Base-by-base conservation (phyloP, 2,113 vertebrate species). In the Cyphotilapia sp. region DNA sequence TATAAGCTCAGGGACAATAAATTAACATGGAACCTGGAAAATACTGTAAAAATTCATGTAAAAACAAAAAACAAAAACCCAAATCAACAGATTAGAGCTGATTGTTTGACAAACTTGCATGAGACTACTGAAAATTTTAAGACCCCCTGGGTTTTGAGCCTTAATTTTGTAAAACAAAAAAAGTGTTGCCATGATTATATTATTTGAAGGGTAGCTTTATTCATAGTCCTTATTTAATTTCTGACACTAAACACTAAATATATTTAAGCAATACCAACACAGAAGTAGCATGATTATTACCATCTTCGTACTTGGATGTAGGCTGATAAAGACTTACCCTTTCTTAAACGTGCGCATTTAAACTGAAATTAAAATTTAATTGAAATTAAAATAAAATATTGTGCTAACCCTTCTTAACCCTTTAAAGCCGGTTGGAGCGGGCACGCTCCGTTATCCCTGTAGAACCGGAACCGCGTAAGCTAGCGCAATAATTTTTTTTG, bases 341-440 rank as follows among this genome's bases (percentile, higher is more conserved):
- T 0, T 71, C n/a, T 40, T 71, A 66, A 5, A 1, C 2, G 4
- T 24, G 11, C 5, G 0, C 19, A 40, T 9, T 71, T 40, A 40
- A 3, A 71, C n/a, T 40, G 11, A 71, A 71, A 40, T 71, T 69
- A 22, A 69, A 69, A 40, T 38, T 1, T 63, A 11, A 63, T 63
- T 19, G 9, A 63, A 63, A 19, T 63, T 3, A 38, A 66, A 66
- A 66, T n/a, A 71, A 71, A 71, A 71, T 40, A 69, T 40, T 71
- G 38, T 9, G n/a, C 22, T 71, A 45, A 40, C 12, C n/a, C 22
- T 71, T 27, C n/a, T 69, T 66, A 51, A 51, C 49, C 49, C 9
- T n/a, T 22, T 22, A 22, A 22, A 22, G 22, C 22, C 22, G 22
- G 22, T 22, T 22, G 22, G 22, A 22, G 22, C 22, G 22, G 22